A percentile compares a stretch with the other conserved stretches of the same genome.
phyloP scores from a whole-genome alignment of 2,113 vertebrate species.

The Bujurquina vittata region DNA sequence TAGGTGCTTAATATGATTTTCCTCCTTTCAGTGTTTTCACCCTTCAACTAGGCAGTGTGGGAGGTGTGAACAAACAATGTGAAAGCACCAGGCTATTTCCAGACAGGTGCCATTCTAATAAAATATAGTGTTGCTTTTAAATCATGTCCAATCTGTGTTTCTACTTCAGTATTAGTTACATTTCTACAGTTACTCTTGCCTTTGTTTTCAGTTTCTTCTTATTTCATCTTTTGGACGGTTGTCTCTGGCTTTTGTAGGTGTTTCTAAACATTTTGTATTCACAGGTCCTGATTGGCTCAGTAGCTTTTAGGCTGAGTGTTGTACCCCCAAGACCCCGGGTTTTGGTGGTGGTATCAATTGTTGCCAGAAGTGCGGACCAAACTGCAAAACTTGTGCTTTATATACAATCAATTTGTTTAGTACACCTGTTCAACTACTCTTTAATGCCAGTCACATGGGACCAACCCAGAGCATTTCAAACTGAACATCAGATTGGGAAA shows the following conservation, averaged over 20 bases:
- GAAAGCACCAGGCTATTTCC: conserved; percentile 40
- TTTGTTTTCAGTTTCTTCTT: neutral
- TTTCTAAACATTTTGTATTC: neutral
- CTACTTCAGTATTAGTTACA: neutral
- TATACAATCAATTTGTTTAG: neutral
- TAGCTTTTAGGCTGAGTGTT: neutral
- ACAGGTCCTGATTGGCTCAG: neutral
- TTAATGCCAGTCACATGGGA: neutral
- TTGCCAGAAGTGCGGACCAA: neutral
- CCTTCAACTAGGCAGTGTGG: conserved; percentile 39
- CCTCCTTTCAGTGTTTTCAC: conserved; percentile 50
- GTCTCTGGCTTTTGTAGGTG: neutral
- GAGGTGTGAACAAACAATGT: conserved; percentile 63
- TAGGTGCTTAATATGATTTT: conserved; percentile 58
- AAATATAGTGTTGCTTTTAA: conserved; percentile 9
- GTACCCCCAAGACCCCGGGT: too few relatives aligned
- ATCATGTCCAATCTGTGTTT: neutral
- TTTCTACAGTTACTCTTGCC: neutral
- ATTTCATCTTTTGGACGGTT: neutral
- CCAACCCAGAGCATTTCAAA: too few relatives aligned
- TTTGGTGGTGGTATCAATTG: neutral
- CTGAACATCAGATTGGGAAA: too few relatives aligned
- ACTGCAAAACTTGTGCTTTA: neutral
- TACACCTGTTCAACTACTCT: neutral
- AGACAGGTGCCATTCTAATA: conserved; percentile 43